Percentiles rank a stretch among this genome's conserved stretches.
phyloP scores from a whole-genome alignment of 2,797 vertebrate genomes.

The Peromyscus attwateri region DNA sequence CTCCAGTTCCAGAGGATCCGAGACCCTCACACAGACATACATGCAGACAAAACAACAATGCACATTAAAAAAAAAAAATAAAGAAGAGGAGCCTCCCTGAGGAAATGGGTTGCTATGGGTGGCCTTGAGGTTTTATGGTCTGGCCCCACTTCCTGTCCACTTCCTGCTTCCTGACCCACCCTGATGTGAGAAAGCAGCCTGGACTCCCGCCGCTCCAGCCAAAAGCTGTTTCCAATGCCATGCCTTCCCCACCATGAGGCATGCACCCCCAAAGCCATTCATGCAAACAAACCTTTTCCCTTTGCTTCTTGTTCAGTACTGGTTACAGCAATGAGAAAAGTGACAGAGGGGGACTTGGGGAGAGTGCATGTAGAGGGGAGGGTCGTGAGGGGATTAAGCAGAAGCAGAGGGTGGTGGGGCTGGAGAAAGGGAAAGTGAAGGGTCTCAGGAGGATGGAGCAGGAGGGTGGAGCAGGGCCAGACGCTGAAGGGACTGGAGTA shows the following conservation, averaged over 20 bases:
- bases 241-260: neutral
- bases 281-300: neutral
- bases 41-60: no score
- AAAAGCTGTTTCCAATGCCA: neutral
- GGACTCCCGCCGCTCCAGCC: neutral
- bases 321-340: neutral
- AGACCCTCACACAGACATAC: no score
- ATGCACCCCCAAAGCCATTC: neutral
- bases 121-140: neutral
- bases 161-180: neutral
- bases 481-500: neutral
- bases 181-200: neutral
- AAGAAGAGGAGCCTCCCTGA: neutral
- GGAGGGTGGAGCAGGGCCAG: neutral
- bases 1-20: no score
- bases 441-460: neutral
- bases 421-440: neutral
- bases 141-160: neutral
- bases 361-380: no score
- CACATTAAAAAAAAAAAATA: no score
- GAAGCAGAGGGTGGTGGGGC: neutral
- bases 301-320: neutral
- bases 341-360: neutral
- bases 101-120: neutral
- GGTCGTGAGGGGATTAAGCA: neutral